These are phyloP conservation scores for Drosophila bocqueti DNA, from an alignment of 1,140 invertebrate genomes.

Conservation along the genomic window DNA sequence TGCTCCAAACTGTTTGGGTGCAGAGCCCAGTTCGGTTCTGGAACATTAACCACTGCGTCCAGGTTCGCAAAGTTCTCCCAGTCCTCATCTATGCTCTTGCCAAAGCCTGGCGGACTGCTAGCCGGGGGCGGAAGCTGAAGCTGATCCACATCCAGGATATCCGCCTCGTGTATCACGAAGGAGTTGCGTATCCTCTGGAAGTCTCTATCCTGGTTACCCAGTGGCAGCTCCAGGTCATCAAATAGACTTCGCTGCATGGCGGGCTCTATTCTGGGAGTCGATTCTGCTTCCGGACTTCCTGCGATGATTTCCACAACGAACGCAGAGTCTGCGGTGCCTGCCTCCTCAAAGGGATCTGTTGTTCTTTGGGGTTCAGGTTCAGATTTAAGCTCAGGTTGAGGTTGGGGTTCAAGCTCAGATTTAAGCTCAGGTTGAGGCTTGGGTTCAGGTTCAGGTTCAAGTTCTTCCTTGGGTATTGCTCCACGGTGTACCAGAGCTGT, in stretches of 20 bases:
- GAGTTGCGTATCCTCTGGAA: slow-evolving; percentile 66
- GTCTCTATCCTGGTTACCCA: slow-evolving; percentile 52
- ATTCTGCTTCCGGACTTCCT: slow-evolving; percentile 52
- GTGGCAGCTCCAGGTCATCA: slow-evolving; percentile 43
- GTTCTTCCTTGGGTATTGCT: slow-evolving; percentile 15
- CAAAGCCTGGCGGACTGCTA: slow-evolving; percentile 71
- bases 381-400: too few relatives aligned
- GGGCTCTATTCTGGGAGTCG: slow-evolving; percentile 13
- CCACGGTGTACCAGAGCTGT: slow-evolving; percentile 56
- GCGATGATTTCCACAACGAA: slow-evolving; percentile 69
- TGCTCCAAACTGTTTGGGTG: slow-evolving; percentile 52
- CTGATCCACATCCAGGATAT: slow-evolving; percentile 64
- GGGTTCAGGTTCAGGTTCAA: neutral
- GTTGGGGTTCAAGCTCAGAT: neutral
- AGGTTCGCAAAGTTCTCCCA: slow-evolving; percentile 80
- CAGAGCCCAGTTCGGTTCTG: slow-evolving; percentile 47
- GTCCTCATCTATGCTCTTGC: slow-evolving; percentile 80
- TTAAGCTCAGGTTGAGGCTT: neutral
- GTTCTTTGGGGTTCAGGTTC: neutral
- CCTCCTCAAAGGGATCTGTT: neutral
- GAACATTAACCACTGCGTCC: slow-evolving; percentile 31
- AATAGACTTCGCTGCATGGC: slow-evolving; percentile 27
- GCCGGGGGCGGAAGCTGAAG: slow-evolving; percentile 30
- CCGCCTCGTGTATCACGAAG: slow-evolving; percentile 71
- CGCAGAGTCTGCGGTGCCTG: slow-evolving; percentile 39